Percentiles rank a stretch among this genome's conserved stretches.
These are phyloP conservation scores for Mythimna impura DNA, from an alignment of 2,888 invertebrate genomes.

Conservation along the genomic window DNA sequence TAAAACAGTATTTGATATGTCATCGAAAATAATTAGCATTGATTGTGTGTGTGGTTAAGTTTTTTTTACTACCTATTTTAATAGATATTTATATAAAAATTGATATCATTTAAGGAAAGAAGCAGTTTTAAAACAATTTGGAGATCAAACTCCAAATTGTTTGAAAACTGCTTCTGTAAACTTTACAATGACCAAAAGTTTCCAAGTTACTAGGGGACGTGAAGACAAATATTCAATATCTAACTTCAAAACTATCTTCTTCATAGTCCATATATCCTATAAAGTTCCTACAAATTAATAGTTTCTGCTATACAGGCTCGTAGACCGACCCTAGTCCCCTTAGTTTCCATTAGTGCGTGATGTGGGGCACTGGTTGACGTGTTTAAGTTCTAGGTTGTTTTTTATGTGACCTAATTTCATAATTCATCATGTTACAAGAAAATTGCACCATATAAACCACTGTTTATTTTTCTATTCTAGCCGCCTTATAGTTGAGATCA, in stretches of 20 bases:
- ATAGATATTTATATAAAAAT: too few species aligned
- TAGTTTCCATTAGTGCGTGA: constrained; percentile 62
- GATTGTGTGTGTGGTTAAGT: not conserved
- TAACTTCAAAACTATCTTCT: not conserved
- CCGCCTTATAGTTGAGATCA: not conserved
- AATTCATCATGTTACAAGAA: constrained; percentile 51
- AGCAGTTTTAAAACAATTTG: too few species aligned
- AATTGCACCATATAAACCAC: constrained; percentile 43
- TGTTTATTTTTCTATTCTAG: constrained; percentile 30
- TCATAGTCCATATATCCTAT: constrained; percentile 1
- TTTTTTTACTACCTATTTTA: not conserved
- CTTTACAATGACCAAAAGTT: not conserved
- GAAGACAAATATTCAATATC: not conserved
- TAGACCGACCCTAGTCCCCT: constrained; percentile 26
- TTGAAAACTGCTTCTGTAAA: not conserved
- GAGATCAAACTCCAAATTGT: too few species aligned
- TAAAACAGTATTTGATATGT: constrained; percentile 32
- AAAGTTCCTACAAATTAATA: not conserved
- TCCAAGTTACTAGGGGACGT: not conserved
- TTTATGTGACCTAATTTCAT: constrained; percentile 69
- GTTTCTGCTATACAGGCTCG: constrained; percentile 16
- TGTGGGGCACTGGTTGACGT: constrained; percentile 52
- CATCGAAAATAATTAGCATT: constrained; percentile 19
- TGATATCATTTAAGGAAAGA: not conserved
- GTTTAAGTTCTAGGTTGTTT: constrained; percentile 66